These are phyloP conservation scores for Chrysolina americana DNA, from an alignment of 2,888 invertebrate species.

Conservation along the genomic window DNA sequence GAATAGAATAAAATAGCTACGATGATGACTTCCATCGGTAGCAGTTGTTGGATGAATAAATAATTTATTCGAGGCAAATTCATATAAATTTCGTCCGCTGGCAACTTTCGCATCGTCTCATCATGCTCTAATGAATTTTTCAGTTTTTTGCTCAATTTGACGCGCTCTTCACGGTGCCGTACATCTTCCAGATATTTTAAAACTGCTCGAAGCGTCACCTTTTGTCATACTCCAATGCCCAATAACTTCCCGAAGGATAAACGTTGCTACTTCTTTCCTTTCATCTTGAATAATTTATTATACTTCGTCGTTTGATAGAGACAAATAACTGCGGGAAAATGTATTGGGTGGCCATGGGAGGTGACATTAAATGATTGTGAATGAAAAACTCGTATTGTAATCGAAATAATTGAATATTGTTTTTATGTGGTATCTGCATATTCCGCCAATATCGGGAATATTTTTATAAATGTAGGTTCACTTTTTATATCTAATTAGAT, in stretches of 20 bases:
- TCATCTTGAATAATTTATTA: slow-evolving; percentile 10
- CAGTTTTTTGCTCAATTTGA: slow-evolving; percentile 12
- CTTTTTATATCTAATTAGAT: no score
- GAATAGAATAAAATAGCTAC: no score
- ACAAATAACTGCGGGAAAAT: background rate
- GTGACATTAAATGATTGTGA: no score
- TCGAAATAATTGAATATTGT: no score
- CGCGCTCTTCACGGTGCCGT: background rate
- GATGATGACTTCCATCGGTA: no score
- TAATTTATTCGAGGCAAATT: background rate
- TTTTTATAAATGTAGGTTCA: no score
- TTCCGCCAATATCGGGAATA: no score
- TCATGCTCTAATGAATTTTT: slow-evolving; percentile 10
- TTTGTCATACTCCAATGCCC: background rate
- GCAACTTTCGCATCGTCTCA: background rate
- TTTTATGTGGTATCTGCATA: no score
- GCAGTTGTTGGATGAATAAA: no score
- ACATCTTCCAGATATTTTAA: slow-evolving; percentile 5
- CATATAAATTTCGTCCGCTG: background rate
- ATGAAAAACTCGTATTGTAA: no score
- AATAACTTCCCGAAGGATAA: slow-evolving; percentile 8
- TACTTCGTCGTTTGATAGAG: slow-evolving; percentile 5
- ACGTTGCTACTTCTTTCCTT: slow-evolving; percentile 7
- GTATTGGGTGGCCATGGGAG: background rate
- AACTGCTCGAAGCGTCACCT: slow-evolving; percentile 10